phyloP scores from a whole-genome alignment of 2,888 invertebrate genomes.

The Kuschelorhynchus macadamiae region DNA sequence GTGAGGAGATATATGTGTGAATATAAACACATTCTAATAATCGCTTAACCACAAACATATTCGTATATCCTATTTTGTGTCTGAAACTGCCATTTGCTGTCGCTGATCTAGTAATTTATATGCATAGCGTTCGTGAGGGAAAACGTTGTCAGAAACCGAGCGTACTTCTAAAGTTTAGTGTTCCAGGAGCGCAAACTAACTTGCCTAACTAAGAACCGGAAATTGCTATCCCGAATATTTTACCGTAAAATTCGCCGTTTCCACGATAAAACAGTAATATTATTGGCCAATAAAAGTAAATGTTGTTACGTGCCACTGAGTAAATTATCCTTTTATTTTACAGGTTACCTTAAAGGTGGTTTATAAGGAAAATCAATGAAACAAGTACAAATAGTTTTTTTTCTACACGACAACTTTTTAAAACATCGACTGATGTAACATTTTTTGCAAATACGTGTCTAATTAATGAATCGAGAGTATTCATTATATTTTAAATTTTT shows the following conservation, averaged over 20 bases:
- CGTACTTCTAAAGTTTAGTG: conserved; percentile 12
- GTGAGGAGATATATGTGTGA: no score
- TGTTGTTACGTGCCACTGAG: conserved; percentile 20
- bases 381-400: no score
- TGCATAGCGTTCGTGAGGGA: not conserved
- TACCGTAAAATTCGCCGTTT: conserved; percentile 19
- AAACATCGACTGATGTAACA: no score
- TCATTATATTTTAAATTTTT: no score
- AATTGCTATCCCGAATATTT: conserved; percentile 25
- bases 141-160: not conserved
- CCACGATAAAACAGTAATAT: conserved; percentile 22
- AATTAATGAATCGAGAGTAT: no score
- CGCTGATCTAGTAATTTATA: not conserved
- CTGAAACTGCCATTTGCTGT: no score
- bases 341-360: conserved; percentile 8
- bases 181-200: conserved; percentile 7
- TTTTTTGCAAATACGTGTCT: no score
- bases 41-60: no score
- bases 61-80: no score
- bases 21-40: no score
- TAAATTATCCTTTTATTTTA: conserved; percentile 20
- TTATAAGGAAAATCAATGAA: conserved; percentile 1
- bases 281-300: conserved; percentile 33
- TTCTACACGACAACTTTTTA: no score
- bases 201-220: not conserved